Percentiles rank a stretch among this genome's conserved stretches.
phyloP scores from a whole-genome alignment of 2,113 vertebrate species.

The Grus americana region DNA sequence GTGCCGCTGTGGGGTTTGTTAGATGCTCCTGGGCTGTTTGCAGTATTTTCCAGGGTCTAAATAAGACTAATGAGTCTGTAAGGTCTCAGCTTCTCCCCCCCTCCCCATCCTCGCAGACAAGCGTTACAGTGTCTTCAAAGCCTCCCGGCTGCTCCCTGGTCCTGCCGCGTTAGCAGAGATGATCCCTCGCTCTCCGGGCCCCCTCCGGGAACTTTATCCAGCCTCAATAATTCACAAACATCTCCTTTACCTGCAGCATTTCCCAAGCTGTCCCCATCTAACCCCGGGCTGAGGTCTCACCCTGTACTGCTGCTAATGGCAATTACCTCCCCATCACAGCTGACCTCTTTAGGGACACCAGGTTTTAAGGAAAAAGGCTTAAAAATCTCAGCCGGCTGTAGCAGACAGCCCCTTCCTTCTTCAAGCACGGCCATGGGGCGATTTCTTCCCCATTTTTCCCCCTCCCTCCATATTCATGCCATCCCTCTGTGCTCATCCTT shows the following conservation, averaged over 20 bases:
- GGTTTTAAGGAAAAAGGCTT: neutral
- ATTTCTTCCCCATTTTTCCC: neutral
- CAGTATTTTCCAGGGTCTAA: neutral
- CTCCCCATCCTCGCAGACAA: neutral
- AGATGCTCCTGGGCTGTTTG: neutral
- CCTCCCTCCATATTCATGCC: neutral
- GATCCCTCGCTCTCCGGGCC: neutral
- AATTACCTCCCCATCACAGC: neutral
- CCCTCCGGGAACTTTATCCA: neutral
- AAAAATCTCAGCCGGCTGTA: fast-evolving
- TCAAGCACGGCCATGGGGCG: fast-evolving
- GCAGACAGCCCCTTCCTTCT: neutral
- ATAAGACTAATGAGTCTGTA: neutral
- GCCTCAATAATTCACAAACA: neutral
- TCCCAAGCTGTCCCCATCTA: neutral
- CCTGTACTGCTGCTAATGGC: neutral
- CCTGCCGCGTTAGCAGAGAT: neutral
- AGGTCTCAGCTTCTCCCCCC: neutral
- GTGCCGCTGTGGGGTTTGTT: fast-evolving
- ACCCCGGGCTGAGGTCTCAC: neutral
- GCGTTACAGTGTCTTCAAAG: neutral
- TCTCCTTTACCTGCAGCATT: fast-evolving
- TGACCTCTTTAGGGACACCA: too few relatives aligned
- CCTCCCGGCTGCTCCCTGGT: neutral
- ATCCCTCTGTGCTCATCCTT: neutral